phyloP scores from a whole-genome alignment of 1,140 invertebrate genomes.

The Lepidotrigona ventralis region DNA sequence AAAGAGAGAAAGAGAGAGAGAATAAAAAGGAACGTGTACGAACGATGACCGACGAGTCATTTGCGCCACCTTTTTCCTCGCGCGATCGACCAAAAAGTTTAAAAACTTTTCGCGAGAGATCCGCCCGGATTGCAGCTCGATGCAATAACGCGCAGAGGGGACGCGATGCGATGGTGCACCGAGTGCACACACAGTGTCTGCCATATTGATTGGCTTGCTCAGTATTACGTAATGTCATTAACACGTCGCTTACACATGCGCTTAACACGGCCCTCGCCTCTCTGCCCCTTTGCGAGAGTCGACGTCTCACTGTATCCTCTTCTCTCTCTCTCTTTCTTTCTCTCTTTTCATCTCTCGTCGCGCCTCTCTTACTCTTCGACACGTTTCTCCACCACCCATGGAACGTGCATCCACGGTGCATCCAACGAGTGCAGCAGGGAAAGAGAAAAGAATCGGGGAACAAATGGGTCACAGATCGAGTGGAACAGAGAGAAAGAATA shows the following conservation, averaged over 20 bases:
- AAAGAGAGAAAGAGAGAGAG: too few relatives aligned
- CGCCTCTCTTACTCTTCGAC: not conserved
- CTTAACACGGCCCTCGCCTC: constrained; percentile 48
- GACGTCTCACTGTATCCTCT: constrained; percentile 49
- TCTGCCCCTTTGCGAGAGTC: constrained; percentile 37
- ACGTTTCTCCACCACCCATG: not conserved
- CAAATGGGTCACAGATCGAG: not conserved
- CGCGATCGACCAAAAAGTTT: not conserved
- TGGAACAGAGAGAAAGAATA: constrained; percentile 42
- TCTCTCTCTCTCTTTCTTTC: constrained; percentile 12
- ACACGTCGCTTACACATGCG: constrained; percentile 77
- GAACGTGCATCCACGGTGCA: constrained; percentile 1
- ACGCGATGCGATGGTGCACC: constrained; percentile 55
- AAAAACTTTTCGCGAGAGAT: constrained; percentile 3
- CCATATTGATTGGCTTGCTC: constrained; percentile 77
- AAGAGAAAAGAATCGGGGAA: not conserved
- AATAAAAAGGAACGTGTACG: not conserved
- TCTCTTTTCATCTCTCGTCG: not conserved
- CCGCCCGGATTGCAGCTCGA: not conserved
- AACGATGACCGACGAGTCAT: not conserved
- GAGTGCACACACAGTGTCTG: constrained; percentile 64
- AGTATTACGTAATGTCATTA: constrained; percentile 78
- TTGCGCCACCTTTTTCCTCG: not conserved
- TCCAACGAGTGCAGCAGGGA: constrained; percentile 22
- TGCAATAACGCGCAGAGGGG: constrained; percentile 49